These are phyloP conservation scores for Champsocephalus gunnari DNA, from an alignment of 2,797 vertebrate species.

Conservation along the genomic window DNA sequence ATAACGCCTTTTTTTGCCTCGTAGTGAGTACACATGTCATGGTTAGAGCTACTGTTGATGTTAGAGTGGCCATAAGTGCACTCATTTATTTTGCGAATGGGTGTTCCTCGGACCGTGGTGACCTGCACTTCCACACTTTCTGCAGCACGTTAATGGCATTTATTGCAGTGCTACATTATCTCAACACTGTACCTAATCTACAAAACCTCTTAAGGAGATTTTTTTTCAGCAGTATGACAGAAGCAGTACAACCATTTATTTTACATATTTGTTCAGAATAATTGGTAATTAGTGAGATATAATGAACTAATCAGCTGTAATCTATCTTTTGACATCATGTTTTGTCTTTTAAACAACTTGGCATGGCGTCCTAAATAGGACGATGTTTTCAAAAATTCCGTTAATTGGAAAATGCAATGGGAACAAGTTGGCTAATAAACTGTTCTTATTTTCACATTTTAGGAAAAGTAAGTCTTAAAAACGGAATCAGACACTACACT, in stretches of 20 bases:
- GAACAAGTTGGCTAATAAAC: background rate
- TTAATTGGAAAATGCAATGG: background rate
- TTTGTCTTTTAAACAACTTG: background rate
- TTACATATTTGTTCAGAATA: background rate
- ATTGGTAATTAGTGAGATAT: no score
- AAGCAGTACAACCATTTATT: background rate
- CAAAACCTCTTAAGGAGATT: no score
- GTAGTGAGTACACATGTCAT: conserved; percentile 68
- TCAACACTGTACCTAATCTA: background rate
- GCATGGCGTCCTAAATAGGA: background rate
- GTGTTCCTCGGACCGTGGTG: conserved; percentile 21
- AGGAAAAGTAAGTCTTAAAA: background rate
- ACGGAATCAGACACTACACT: background rate
- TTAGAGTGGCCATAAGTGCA: conserved; percentile 48
- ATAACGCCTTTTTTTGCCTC: conserved; percentile 53
- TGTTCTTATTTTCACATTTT: background rate
- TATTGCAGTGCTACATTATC: background rate
- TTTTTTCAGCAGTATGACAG: background rate
- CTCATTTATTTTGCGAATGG: conserved; percentile 51
- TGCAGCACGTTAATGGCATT: background rate
- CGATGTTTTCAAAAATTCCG: background rate
- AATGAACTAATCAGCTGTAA: background rate
- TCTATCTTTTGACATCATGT: background rate
- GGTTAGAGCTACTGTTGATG: conserved; percentile 44
- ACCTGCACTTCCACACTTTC: background rate